Percentiles rank a stretch among this genome's conserved stretches.
phyloP scores from a whole-genome alignment of 2,113 vertebrate genomes.

The Odobenus rosmarus region DNA sequence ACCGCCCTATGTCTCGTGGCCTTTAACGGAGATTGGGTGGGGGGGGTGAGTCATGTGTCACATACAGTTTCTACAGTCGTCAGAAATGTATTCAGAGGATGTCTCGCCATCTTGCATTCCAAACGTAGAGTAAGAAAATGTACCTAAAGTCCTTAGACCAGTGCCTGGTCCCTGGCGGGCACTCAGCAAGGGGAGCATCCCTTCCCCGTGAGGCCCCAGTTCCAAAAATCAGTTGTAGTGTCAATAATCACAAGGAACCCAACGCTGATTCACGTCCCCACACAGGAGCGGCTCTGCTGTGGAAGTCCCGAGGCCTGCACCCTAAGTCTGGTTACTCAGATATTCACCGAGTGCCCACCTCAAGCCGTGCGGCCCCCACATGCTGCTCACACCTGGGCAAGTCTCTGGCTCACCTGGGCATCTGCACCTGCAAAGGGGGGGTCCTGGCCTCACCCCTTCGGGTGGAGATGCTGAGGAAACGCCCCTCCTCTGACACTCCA shows the following conservation, averaged over 20 bases:
- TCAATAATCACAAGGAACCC: rapidly evolving
- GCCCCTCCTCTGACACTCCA: neutral
- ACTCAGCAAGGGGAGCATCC: rapidly evolving
- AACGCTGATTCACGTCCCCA: rapidly evolving
- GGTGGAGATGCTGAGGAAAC: rapidly evolving
- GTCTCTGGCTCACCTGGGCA: too few relatives aligned
- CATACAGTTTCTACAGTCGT: neutral
- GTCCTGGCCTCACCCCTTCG: too few relatives aligned
- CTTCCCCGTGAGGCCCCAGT: neutral
- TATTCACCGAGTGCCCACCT: rapidly evolving
- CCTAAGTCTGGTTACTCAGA: neutral
- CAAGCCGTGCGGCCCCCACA: rapidly evolving
- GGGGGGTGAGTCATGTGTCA: neutral
- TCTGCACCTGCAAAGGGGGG: rapidly evolving
- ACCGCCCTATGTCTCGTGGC: rapidly evolving
- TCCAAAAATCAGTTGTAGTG: rapidly evolving
- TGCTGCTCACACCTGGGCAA: neutral
- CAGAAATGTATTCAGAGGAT: neutral
- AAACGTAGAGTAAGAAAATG: rapidly evolving
- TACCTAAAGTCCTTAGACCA: rapidly evolving
- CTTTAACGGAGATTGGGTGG: neutral
- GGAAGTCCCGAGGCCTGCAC: neutral
- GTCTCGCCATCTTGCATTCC: rapidly evolving
- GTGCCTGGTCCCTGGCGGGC: rapidly evolving
- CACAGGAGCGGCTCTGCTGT: neutral